Evolutionary conservation across 2,113 vertebrate species (phyloP), one percentile per base, ranked within the genome.

Genomic region (Plectropomus leopardus): DNA sequence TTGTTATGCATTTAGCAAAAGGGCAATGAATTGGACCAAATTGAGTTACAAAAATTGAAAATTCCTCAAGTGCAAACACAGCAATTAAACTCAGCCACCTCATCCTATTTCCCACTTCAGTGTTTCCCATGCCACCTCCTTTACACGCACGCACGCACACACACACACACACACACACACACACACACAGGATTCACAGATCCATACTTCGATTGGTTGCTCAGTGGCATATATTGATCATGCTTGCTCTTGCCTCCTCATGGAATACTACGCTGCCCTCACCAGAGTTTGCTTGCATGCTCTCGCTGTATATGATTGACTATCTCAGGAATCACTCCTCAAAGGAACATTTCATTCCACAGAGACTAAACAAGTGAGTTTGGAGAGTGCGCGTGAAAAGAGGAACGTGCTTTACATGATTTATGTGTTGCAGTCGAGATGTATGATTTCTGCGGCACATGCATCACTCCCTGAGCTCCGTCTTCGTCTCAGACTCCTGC

Each of bases 171-270:
- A 48, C 61, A 63, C 74, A 48, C 61, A 19, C 54, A 51, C 58
- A 67, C 74, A 54, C 55, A 42, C 47, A 63, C 3, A 48, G 45
- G 23, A 79, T 16, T 42, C 58, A 58, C 4, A 14, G 66, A 91
- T 91, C 88, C 48, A 91, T 87, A 76, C 17, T 61, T 85, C 3
- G 80, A 91, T 85, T 86, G 61, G 81, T 69, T 82, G 36, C 76
- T 89, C 82, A 81, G 60, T 70, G 60, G 78, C 71, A 53, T 58
- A 7, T 66, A 84, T 89, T 66, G 85, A 90, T 85, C 72, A 54
- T 15, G 7, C 36, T 70, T 66, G 57, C 72, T 68, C 53, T 75
- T 68, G 58, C 64, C 74, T 86, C 77, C 72, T 55, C 32, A 64
- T 55, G 45, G 36, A 77, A 57, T 67, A 24, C 51, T 13, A 34